These are phyloP conservation scores for Ornithoptera alexandrae DNA, from an alignment of 2,888 invertebrate species.

Conservation along the genomic window DNA sequence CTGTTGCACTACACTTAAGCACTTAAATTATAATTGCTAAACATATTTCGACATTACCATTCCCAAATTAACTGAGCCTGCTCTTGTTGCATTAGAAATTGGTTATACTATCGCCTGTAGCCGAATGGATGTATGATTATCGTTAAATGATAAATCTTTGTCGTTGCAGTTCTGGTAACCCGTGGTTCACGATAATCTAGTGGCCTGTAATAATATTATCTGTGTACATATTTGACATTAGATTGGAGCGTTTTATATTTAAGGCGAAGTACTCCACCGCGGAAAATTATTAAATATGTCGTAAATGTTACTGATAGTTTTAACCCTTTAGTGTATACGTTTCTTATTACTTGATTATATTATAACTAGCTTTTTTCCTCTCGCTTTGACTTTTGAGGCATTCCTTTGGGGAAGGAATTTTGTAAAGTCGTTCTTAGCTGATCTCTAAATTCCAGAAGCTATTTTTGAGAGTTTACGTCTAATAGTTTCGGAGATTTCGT, in stretches of 20 bases:
- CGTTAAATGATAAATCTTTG: constrained; percentile 30
- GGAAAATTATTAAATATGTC: neutral
- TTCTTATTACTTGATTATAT: too few species aligned
- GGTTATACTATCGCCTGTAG: constrained; percentile 23
- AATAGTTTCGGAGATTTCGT: too few species aligned
- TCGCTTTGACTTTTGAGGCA: too few species aligned
- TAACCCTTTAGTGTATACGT: too few species aligned
- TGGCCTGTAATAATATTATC: constrained; percentile 32
- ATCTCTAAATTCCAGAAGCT: too few species aligned
- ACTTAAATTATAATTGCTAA: constrained; percentile 28
- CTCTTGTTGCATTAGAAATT: constrained; percentile 18
- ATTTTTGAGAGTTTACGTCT: too few species aligned
- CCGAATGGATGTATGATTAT: constrained; percentile 26
- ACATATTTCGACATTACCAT: constrained; percentile 19
- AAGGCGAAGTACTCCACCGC: constrained; percentile 32
- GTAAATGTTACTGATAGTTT: neutral
- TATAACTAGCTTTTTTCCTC: too few species aligned
- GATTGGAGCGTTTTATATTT: constrained; percentile 32
- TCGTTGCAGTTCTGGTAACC: constrained; percentile 25
- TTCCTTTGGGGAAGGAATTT: too few species aligned
- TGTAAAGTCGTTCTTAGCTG: too few species aligned
- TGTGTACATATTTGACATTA: constrained; percentile 31
- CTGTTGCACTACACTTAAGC: constrained; percentile 20
- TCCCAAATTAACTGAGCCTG: constrained; percentile 6
- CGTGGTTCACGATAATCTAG: constrained; percentile 33